These are phyloP conservation scores for Cephus pulcher DNA, from an alignment of 2,888 invertebrate species.

Conservation along the genomic window DNA sequence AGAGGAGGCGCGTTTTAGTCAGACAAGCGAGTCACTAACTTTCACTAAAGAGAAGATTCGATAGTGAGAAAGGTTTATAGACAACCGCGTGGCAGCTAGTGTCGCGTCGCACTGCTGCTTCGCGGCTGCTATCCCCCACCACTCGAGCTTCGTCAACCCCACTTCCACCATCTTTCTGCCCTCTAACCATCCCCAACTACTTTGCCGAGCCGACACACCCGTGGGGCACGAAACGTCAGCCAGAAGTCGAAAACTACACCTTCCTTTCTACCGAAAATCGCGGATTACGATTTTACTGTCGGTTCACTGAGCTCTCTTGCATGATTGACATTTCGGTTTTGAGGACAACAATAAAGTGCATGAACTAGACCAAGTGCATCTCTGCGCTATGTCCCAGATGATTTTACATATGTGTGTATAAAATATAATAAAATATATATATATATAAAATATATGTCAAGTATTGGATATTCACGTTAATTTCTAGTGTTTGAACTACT, in stretches of 20 bases:
- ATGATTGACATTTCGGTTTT: not conserved
- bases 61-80: slow-evolving; percentile 34
- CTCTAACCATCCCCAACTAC: not conserved
- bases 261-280: not conserved
- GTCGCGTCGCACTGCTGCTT: slow-evolving; percentile 64
- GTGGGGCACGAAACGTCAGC: slow-evolving; percentile 11
- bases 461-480: too few relatives aligned
- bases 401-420: not conserved
- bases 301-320: not conserved
- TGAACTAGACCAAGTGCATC: not conserved
- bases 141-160: slow-evolving; percentile 23
- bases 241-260: slow-evolving; percentile 20
- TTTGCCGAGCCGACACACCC: slow-evolving; percentile 16
- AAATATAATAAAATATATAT: not conserved
- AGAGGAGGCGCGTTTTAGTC: not conserved
- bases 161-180: slow-evolving; percentile 1
- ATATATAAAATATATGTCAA: too few relatives aligned
- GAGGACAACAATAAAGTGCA: not conserved
- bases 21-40: slow-evolving; percentile 17
- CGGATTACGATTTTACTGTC: not conserved
- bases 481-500: too few relatives aligned
- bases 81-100: slow-evolving; percentile 59
- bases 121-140: slow-evolving; percentile 38
- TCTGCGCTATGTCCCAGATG: not conserved
- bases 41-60: slow-evolving; percentile 20